Conservation (phyloP, 2,797 vertebrate species). For the Lycodopsis pacificus region DNA sequence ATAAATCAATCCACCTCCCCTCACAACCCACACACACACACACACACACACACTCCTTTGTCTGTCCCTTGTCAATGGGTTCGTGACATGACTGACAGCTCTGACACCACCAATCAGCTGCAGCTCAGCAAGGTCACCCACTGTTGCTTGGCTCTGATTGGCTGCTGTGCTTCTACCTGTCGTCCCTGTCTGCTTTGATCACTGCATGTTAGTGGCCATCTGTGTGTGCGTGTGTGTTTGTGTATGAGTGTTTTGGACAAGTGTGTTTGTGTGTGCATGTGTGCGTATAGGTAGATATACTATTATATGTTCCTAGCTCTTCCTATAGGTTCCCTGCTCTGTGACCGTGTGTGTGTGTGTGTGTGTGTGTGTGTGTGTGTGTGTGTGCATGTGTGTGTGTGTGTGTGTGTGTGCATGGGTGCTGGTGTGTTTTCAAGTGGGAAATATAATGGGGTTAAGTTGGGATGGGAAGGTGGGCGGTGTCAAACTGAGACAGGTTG, state of each 20-base stretch:
- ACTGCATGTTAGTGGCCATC: conserved; percentile 71
- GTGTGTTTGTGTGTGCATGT: neutral
- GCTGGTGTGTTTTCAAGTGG: conserved; percentile 21
- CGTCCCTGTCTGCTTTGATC: conserved; percentile 90
- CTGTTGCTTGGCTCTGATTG: conserved; percentile 84
- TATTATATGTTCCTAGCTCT: neutral
- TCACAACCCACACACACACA: conserved; percentile 28
- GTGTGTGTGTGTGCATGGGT: conserved; percentile 2
- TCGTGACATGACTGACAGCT: conserved; percentile 85
- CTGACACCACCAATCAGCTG: conserved; percentile 90
- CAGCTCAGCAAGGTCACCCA: conserved; percentile 90
- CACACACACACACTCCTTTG: conserved; percentile 23
- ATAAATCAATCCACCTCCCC: neutral
- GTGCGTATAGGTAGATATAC: neutral
- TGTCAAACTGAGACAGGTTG: conserved; percentile 91
- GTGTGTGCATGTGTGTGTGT: conserved; percentile 4
- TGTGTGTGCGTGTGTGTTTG: conserved; percentile 26
- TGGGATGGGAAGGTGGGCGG: conserved; percentile 77
- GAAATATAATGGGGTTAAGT: conserved; percentile 57
- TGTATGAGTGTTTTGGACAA: conserved; percentile 9
- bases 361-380: conserved; percentile 12
- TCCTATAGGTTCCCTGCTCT: neutral
- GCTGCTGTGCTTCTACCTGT: conserved; percentile 86
- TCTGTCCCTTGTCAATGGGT: conserved; percentile 76
- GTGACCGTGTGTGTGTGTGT: neutral